phyloP scores from a whole-genome alignment of 2,797 vertebrate species.

The Parotocinclus haroldoi region DNA sequence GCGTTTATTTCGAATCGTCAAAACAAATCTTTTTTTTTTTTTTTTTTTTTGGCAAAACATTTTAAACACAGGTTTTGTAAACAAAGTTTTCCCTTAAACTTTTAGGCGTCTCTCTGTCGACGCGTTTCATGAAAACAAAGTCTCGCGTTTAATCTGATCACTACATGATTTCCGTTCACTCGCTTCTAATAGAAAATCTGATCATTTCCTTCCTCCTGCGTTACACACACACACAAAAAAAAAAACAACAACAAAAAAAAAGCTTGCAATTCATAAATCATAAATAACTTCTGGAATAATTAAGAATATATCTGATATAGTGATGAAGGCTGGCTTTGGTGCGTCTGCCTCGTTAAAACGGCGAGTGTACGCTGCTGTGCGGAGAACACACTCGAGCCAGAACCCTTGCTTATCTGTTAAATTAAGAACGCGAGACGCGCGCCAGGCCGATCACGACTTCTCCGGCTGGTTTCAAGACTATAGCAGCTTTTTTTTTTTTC shows the following conservation, averaged over 20 bases:
- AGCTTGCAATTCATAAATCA: slow-evolving; percentile 66
- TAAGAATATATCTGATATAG: slow-evolving; percentile 60
- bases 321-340: slow-evolving; percentile 75
- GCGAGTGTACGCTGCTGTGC: slow-evolving; percentile 51
- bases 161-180: slow-evolving; percentile 56
- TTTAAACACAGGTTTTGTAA: slow-evolving; percentile 82
- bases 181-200: slow-evolving; percentile 65
- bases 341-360: slow-evolving; percentile 68
- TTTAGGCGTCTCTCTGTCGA: slow-evolving; percentile 64
- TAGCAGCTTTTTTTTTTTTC: slow-evolving; percentile 78
- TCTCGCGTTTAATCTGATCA: slow-evolving; percentile 55
- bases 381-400: slow-evolving; percentile 46
- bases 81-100: slow-evolving; percentile 82
- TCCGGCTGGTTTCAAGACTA: slow-evolving; percentile 72
- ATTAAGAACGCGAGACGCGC: slow-evolving; percentile 66
- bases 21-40: slow-evolving; percentile 69
- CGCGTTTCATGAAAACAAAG: slow-evolving; percentile 67
- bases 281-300: slow-evolving; percentile 71
- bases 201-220: slow-evolving; percentile 40
- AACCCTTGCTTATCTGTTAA: slow-evolving; percentile 22
- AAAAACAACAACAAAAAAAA: slow-evolving; percentile 54
- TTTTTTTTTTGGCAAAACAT: slow-evolving; percentile 80
- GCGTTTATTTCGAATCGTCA: slow-evolving; percentile 68
- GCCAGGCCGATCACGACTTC: slow-evolving; percentile 78
- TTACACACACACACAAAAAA: too few species aligned